These are phyloP conservation scores for Neoseiulus cucumeris DNA, from an alignment of 1,140 invertebrate species.

Conservation along the genomic window DNA sequence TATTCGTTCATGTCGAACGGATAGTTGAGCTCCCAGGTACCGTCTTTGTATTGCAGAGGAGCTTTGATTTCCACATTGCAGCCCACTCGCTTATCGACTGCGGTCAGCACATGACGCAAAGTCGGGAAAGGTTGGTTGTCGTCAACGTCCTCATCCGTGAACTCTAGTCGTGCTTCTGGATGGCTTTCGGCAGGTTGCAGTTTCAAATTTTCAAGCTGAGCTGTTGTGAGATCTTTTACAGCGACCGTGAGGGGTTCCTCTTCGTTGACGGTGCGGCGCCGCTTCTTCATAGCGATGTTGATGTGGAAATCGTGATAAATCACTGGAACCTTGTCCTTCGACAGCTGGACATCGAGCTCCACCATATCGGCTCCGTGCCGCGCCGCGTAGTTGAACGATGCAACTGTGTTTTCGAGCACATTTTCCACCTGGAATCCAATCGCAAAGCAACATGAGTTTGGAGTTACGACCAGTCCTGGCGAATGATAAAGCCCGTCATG, in stretches of 20 bases:
- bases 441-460: neutral
- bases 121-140: slow-evolving; percentile 86
- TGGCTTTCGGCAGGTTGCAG: slow-evolving; percentile 26
- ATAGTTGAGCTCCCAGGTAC: slow-evolving; percentile 53
- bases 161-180: slow-evolving; percentile 17
- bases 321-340: slow-evolving; percentile 77
- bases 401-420: slow-evolving; percentile 80
- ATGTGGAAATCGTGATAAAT: slow-evolving; percentile 92
- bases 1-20: slow-evolving; percentile 76
- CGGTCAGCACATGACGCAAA: slow-evolving; percentile 44
- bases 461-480: too few species aligned
- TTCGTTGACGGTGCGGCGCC: slow-evolving; percentile 25
- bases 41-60: slow-evolving; percentile 46
- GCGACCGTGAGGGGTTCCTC: slow-evolving; percentile 65
- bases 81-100: slow-evolving; percentile 57
- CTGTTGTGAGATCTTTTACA: slow-evolving; percentile 66
- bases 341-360: slow-evolving; percentile 89
- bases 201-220: slow-evolving; percentile 70
- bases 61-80: slow-evolving; percentile 93
- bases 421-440: slow-evolving; percentile 26
- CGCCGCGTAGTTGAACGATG: slow-evolving; percentile 75
- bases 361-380: slow-evolving; percentile 73
- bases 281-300: slow-evolving; percentile 55
- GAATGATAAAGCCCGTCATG: too few species aligned
- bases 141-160: slow-evolving; percentile 32